Evolutionary conservation across 2,888 invertebrate genomes (phyloP).

Genomic region (Thymelicus sylvestris): DNA sequence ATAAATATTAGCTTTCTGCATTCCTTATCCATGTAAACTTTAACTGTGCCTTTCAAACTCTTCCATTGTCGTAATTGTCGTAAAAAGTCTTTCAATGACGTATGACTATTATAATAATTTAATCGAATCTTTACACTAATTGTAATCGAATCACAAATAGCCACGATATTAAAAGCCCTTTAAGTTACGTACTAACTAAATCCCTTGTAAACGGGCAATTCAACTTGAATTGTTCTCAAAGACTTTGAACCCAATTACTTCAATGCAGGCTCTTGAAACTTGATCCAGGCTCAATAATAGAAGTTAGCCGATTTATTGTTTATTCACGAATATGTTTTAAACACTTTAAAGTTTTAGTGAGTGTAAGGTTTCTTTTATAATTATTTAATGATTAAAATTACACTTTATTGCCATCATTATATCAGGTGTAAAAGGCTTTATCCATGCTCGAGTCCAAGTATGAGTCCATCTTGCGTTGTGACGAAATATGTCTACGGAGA

Average conservation of each 20-base stretch:
- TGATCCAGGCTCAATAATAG: conserved; percentile 19
- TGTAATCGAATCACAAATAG: conserved; percentile 26
- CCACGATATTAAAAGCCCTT: conserved; percentile 33
- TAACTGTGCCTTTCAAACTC: too few species aligned
- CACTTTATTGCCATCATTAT: too few species aligned
- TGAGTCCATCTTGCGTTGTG: too few species aligned
- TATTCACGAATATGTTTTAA: conserved; percentile 5
- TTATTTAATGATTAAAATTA: too few species aligned
- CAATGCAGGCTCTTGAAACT: conserved; percentile 30
- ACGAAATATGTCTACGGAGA: too few species aligned
- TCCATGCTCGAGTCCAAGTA: too few species aligned
- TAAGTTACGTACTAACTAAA: conserved; percentile 33
- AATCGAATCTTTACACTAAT: conserved; percentile 20
- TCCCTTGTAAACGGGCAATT: conserved; percentile 32
- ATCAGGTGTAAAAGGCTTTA: too few species aligned
- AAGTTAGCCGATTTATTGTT: conserved; percentile 1
- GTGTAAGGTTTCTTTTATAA: neutral
- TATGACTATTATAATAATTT: neutral
- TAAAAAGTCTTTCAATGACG: too few species aligned
- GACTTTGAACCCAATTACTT: conserved; percentile 31
- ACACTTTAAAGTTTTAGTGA: neutral
- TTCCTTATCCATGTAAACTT: too few species aligned
- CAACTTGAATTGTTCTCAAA: conserved; percentile 34
- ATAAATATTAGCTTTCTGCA: too few species aligned
- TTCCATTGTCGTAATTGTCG: too few species aligned